These are phyloP conservation scores for Caenorhabditis angaria DNA, from an alignment of 2,888 invertebrate species.

Conservation along the genomic window DNA sequence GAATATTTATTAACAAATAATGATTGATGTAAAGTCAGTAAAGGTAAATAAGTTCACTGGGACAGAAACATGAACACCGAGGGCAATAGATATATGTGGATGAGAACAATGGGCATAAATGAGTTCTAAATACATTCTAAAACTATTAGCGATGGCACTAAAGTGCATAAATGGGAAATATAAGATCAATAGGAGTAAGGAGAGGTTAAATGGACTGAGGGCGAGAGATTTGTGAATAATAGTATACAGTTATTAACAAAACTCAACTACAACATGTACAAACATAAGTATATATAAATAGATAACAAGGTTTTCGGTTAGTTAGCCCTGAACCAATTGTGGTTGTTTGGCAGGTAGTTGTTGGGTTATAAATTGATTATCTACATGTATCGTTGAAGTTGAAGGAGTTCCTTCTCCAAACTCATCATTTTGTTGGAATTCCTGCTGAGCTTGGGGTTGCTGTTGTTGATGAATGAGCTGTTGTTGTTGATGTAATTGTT, in stretches of 20 bases:
- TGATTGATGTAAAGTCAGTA: not conserved
- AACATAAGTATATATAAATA: slow-evolving; percentile 8
- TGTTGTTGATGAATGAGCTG: slow-evolving; percentile 8
- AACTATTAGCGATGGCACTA: not conserved
- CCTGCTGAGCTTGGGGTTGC: slow-evolving; percentile 3
- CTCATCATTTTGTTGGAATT: not conserved
- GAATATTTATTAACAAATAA: not conserved
- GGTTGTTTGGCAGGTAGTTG: slow-evolving; percentile 25
- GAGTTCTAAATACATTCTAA: not conserved
- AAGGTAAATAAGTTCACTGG: not conserved
- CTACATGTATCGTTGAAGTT: not conserved
- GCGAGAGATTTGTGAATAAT: slow-evolving; percentile 3
- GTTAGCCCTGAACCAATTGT: slow-evolving; percentile 29
- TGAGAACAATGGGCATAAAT: not conserved
- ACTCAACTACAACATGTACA: slow-evolving; percentile 35
- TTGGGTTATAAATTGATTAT: slow-evolving; percentile 28
- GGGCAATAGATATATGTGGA: not conserved
- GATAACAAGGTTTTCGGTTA: slow-evolving; percentile 1
- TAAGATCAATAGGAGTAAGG: not conserved
- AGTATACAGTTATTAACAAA: slow-evolving; percentile 7
- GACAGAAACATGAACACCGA: not conserved
- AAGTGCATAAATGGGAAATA: not conserved
- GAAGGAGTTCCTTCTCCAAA: not conserved
- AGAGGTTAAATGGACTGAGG: slow-evolving; percentile 4
- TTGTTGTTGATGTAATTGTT: slow-evolving; percentile 13